These are phyloP conservation scores for Folsomia candida DNA, from an alignment of 2,888 invertebrate genomes.

Conservation along the genomic window DNA sequence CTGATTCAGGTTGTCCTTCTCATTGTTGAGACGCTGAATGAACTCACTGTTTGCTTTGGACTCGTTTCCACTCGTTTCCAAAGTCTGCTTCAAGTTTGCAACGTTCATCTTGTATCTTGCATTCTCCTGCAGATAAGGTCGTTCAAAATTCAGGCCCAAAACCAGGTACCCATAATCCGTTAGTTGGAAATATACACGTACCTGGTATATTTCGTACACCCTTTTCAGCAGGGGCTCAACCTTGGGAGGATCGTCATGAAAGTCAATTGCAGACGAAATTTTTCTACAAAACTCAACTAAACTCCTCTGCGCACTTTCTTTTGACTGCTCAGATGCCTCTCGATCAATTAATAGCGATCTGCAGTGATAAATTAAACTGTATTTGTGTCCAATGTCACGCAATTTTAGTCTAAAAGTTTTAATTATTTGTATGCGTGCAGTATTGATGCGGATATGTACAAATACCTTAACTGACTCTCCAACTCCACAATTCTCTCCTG, in stretches of 20 bases:
- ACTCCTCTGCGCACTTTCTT: constrained; percentile 47
- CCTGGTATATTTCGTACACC: constrained; percentile 49
- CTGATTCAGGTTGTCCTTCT: constrained; percentile 49
- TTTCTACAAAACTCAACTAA: constrained; percentile 48
- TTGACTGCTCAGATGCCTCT: constrained; percentile 49
- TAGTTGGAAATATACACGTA: no score
- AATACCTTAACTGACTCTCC: constrained; percentile 61
- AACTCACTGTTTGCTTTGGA: constrained; percentile 41
- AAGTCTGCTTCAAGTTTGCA: constrained; percentile 43
- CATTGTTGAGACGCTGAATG: constrained; percentile 44
- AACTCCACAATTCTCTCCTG: constrained; percentile 76
- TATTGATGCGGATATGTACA: background rate
- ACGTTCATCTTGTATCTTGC: constrained; percentile 45
- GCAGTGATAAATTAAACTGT: constrained; percentile 7
- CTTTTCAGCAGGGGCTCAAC: constrained; percentile 41
- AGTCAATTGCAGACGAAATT: constrained; percentile 47
- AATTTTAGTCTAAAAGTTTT: background rate
- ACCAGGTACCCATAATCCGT: no score
- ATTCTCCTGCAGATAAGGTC: constrained; percentile 44
- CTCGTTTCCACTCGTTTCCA: constrained; percentile 48
- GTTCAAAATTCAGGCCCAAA: background rate
- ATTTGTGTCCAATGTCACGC: constrained; percentile 1
- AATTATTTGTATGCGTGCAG: background rate
- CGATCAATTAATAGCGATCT: constrained; percentile 49
- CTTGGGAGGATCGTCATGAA: constrained; percentile 46